These are phyloP conservation scores for Mizuhopecten yessoensis DNA, from an alignment of 1,140 invertebrate species.

Conservation along the genomic window DNA sequence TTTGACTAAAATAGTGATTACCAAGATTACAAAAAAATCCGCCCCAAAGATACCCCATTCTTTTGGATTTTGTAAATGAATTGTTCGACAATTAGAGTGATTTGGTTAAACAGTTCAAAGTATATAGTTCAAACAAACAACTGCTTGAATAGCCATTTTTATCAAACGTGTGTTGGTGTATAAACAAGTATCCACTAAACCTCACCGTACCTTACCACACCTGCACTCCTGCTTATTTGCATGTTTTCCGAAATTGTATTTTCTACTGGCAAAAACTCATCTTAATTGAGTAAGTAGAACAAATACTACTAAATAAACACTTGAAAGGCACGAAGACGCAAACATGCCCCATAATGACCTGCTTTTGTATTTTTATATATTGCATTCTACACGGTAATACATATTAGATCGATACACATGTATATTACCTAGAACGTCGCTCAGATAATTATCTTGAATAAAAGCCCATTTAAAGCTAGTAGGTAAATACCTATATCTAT, in stretches of 20 bases:
- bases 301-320: not conserved
- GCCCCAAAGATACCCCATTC: no score
- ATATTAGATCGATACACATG: no score
- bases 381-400: no score
- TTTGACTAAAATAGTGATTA: not conserved
- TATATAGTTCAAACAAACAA: slow-evolving; percentile 17
- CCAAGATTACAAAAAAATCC: not conserved
- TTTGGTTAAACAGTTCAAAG: not conserved
- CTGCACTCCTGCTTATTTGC: not conserved
- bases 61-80: not conserved
- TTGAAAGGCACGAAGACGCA: not conserved
- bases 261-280: not conserved
- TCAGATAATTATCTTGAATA: no score
- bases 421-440: no score
- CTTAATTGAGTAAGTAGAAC: not conserved
- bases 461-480: no score
- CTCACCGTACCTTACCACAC: not conserved
- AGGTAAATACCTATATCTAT: no score
- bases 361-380: no score
- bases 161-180: not conserved
- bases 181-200: not conserved
- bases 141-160: not conserved
- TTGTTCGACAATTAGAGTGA: not conserved
- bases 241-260: not conserved
- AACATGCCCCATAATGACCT: not conserved